Evolutionary conservation across 2,797 vertebrate species (phyloP), one percentile per base, ranked within the genome.

Genomic region (Erpetoichthys calabaricus): DNA sequence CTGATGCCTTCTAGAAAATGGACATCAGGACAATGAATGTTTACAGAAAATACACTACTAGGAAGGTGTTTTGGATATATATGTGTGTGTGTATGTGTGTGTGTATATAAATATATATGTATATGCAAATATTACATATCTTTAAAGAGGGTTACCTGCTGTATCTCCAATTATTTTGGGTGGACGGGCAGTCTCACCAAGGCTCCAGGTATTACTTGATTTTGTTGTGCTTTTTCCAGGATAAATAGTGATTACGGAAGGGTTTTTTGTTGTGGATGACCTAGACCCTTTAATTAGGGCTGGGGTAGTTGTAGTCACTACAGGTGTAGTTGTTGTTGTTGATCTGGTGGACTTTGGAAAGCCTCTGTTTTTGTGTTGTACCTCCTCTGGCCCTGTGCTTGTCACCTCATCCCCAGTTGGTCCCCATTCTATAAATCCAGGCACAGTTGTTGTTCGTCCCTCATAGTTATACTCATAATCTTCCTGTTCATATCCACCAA

Each of bases 381-480:
- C 8, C n/a, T 78, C 73, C 1, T 78, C 76, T 8, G 86, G 80
- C 5, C 67, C 47, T 42, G 69, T 7, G 7, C 54, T 47, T 7
- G 59, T 77, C 45, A 73, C 75, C 52, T 87, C 83, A 3, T 75
- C 78, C 53, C 85, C 84, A 2, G 86, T 88, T 54, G 86, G 86
- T 57, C 85, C 86, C 86, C 86, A 88, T 67, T 86, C 84, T 52
- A 88, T 88, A 82, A 77, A 86, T 75, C 79, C 83, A 47, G 86
- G 76, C 74, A 85, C 80, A 1, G 83, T 87, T 45, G 85, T 86
- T 72, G 83, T 86, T 75, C 79, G 78, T 57, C 81, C 79, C 53
- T 86, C 86, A 68, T 80, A 80, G 55, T 78, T 70, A 70, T 77
- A 79, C 64, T 85, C 80, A 41, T 63, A 67, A 66, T 63, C 71